phyloP scores from a whole-genome alignment of 1,140 invertebrate genomes.

The Lepidurus couesii region DNA sequence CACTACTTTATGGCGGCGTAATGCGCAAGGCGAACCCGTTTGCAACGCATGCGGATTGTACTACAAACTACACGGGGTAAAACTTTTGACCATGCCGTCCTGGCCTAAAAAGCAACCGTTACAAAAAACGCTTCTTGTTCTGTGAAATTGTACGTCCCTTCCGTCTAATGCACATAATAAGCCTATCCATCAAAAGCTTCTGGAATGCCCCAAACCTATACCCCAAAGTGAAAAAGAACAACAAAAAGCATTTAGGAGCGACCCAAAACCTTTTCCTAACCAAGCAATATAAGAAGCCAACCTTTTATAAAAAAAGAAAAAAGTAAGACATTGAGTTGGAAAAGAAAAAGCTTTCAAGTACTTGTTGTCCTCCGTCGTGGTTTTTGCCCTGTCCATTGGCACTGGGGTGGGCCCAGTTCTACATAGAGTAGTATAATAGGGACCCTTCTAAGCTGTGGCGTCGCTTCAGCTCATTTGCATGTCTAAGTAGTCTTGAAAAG shows the following conservation, averaged over 20 bases:
- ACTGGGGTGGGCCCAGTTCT: slow-evolving; percentile 14
- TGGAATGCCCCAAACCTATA: background rate
- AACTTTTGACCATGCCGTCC: no score
- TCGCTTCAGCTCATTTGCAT: slow-evolving; percentile 17
- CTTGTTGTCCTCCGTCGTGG: slow-evolving; percentile 2
- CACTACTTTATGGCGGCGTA: slow-evolving; percentile 86
- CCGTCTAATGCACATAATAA: background rate
- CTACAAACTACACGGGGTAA: slow-evolving; percentile 80
- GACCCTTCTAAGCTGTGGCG: background rate
- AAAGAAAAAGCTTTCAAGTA: slow-evolving; percentile 11
- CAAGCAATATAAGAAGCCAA: background rate
- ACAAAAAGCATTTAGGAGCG: background rate
- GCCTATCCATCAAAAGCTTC: background rate
- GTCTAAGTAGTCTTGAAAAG: background rate
- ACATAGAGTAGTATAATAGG: background rate
- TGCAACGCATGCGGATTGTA: slow-evolving; percentile 94
- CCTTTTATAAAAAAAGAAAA: slow-evolving; percentile 11
- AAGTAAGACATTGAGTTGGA: background rate
- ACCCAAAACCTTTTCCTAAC: background rate
- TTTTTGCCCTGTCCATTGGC: background rate
- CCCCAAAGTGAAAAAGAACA: background rate
- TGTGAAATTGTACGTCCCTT: background rate
- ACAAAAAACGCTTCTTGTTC: no score
- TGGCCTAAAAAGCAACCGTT: no score
- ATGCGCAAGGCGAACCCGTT: slow-evolving; percentile 77